These are phyloP conservation scores for Unio delphinus DNA, from an alignment of 2,888 invertebrate species.

Conservation along the genomic window DNA sequence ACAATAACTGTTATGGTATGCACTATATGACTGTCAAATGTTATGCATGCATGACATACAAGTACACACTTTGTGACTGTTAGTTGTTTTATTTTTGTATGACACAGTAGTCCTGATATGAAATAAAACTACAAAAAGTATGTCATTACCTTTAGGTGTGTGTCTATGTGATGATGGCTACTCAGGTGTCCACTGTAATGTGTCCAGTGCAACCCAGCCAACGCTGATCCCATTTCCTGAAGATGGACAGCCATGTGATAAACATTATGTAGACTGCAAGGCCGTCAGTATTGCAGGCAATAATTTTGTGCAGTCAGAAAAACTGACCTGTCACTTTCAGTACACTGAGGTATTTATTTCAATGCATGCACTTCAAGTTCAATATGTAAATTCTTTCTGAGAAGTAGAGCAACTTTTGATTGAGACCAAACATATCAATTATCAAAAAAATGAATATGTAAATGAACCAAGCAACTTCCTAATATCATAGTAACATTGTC, in stretches of 20 bases:
- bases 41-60: no score
- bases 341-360: constrained; percentile 35
- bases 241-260: constrained; percentile 35
- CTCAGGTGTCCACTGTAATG: constrained; percentile 44
- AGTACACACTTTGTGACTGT: no score
- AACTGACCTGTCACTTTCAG: constrained; percentile 42
- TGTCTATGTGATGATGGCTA: constrained; percentile 50
- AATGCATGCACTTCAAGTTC: neutral
- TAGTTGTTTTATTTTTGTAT: no score
- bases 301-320: constrained; percentile 45
- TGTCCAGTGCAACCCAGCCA: constrained; percentile 40
- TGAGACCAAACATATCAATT: no score
- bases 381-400: no score
- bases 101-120: no score
- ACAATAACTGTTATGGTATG: no score
- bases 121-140: neutral
- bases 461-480: no score
- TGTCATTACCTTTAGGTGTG: constrained; percentile 31
- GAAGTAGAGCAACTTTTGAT: no score
- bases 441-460: no score
- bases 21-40: no score
- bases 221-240: constrained; percentile 26
- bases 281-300: constrained; percentile 41
- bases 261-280: constrained; percentile 35
- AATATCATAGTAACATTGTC: no score